phyloP scores from a whole-genome alignment of 2,797 vertebrate species.

The Sebastes steindachneri region DNA sequence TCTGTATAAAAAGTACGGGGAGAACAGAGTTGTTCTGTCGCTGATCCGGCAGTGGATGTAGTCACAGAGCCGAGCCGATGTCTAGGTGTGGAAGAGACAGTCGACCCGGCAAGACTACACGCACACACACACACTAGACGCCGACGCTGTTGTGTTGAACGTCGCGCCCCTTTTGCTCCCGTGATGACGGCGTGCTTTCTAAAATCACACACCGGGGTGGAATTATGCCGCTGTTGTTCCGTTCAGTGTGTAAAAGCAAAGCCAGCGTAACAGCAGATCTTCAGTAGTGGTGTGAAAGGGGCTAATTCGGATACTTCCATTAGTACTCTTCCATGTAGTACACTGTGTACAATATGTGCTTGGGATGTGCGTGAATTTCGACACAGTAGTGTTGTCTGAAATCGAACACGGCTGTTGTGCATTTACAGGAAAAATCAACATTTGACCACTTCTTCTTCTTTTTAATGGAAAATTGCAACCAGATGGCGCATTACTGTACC shows the following conservation, averaged over 20 bases:
- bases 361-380: not conserved
- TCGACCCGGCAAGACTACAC: too few species aligned
- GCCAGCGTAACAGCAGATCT: accelerated
- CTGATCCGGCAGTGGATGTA: too few species aligned
- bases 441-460: not conserved
- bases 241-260: too few species aligned
- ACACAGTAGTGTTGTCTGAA: not conserved
- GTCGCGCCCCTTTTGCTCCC: too few species aligned
- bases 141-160: too few species aligned
- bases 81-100: too few species aligned
- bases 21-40: too few species aligned
- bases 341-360: not conserved
- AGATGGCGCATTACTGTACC: not conserved
- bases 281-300: too few species aligned
- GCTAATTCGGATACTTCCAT: not conserved
- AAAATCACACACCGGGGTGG: too few species aligned
- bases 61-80: too few species aligned
- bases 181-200: accelerated
- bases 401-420: not conserved
- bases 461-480: not conserved
- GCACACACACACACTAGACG: too few species aligned
- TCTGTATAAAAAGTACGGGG: accelerated
- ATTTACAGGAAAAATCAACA: not conserved
- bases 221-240: accelerated
- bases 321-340: not conserved